phyloP scores from a whole-genome alignment of 2,113 vertebrate genomes.

The Lasiurus borealis region DNA sequence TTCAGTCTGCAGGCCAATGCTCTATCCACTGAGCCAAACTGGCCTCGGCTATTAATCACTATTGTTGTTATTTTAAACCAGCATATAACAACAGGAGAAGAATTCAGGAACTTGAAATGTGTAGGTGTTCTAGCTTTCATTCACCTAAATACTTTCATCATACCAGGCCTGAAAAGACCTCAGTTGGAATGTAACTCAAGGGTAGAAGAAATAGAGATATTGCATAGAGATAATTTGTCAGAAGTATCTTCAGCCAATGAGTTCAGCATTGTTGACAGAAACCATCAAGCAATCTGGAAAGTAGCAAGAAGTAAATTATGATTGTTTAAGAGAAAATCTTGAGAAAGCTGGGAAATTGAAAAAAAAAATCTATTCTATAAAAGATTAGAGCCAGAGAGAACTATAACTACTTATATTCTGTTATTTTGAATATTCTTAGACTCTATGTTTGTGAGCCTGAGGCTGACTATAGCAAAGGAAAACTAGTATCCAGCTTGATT shows the following conservation, averaged over 20 bases:
- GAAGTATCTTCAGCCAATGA: neutral
- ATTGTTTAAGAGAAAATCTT: slow-evolving; percentile 49
- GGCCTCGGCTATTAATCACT: neutral
- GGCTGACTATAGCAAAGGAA: slow-evolving; percentile 31
- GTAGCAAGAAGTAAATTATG: slow-evolving; percentile 7
- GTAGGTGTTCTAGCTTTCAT: slow-evolving; percentile 29
- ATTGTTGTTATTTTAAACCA: slow-evolving; percentile 25
- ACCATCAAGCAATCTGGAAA: neutral
- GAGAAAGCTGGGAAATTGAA: neutral
- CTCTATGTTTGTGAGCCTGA: neutral
- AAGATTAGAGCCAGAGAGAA: slow-evolving; percentile 9
- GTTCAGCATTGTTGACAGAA: slow-evolving; percentile 27
- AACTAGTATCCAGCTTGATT: slow-evolving; percentile 20
- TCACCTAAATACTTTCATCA: neutral
- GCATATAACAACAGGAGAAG: neutral
- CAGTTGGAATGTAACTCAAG: neutral
- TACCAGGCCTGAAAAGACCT: neutral
- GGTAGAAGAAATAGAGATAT: neutral
- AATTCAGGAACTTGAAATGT: slow-evolving; percentile 52
- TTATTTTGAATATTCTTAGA: slow-evolving; percentile 46
- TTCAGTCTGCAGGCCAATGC: no score
- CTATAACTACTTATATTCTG: neutral
- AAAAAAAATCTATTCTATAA: neutral
- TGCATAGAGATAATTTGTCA: neutral
- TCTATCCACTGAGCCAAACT: no score